phyloP scores from a whole-genome alignment of 2,888 invertebrate species.

The Abrostola tripartita region DNA sequence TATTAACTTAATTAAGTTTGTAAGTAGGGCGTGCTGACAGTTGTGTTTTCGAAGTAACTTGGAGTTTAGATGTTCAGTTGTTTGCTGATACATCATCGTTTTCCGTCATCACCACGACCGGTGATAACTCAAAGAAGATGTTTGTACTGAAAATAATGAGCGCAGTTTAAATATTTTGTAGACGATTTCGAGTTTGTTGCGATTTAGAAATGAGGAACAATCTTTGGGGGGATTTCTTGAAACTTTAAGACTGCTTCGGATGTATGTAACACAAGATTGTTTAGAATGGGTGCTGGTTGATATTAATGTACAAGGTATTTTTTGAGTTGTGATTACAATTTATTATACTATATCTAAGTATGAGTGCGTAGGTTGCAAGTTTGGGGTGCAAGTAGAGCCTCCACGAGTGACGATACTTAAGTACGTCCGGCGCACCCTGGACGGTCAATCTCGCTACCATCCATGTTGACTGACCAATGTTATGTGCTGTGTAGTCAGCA shows the following conservation, averaged over 20 bases:
- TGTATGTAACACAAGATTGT: background rate
- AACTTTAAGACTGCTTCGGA: conserved; percentile 7
- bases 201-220: conserved; percentile 15
- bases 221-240: background rate
- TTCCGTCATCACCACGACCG: conserved; percentile 41
- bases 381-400: no score
- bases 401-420: no score
- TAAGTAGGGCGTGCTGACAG: conserved; percentile 47
- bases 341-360: no score
- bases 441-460: no score
- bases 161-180: conserved; percentile 38
- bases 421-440: no score
- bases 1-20: background rate
- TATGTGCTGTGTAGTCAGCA: no score
- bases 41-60: conserved; percentile 67
- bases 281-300: no score
- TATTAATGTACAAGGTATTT: no score
- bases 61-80: conserved; percentile 70
- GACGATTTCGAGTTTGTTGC: background rate
- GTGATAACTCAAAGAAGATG: conserved; percentile 39
- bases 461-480: no score
- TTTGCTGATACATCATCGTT: conserved; percentile 65
- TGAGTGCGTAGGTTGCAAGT: no score
- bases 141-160: conserved; percentile 35
- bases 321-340: background rate